phyloP scores from a whole-genome alignment of 2,113 vertebrate species.

The Leucoraja erinaceus region DNA sequence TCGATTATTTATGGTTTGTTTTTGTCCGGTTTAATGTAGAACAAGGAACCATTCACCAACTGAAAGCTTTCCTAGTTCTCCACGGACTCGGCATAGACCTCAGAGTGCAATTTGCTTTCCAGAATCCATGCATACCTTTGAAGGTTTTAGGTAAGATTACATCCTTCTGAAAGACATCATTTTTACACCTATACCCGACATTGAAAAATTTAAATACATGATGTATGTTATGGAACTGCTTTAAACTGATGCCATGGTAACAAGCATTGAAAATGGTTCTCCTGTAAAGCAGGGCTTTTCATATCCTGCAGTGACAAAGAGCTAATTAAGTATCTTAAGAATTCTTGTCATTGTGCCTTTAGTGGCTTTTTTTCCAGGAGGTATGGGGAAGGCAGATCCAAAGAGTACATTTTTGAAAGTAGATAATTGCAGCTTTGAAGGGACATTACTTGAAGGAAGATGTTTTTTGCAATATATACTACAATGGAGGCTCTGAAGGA shows the following conservation, averaged over 20 bases:
- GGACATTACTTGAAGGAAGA: neutral
- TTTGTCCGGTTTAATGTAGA: slow-evolving; percentile 6
- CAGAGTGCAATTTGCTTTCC: slow-evolving; percentile 36
- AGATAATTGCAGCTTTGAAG: neutral
- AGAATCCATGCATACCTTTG: slow-evolving; percentile 31
- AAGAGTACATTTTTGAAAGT: neutral
- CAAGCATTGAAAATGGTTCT: neutral
- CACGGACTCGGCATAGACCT: slow-evolving; percentile 21
- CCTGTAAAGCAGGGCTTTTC: too few relatives aligned
- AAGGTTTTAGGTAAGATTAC: slow-evolving; percentile 25
- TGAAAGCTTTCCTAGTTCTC: slow-evolving; percentile 31
- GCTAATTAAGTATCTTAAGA: too few relatives aligned
- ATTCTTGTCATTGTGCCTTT: too few relatives aligned
- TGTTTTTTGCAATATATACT: neutral
- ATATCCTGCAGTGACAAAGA: too few relatives aligned
- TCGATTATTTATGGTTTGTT: neutral
- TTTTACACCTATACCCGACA: neutral
- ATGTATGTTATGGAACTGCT: neutral
- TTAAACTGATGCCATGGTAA: neutral
- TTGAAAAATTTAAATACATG: neutral
- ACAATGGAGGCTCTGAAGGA: neutral
- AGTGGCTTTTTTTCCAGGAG: neutral
- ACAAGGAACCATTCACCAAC: slow-evolving; percentile 26
- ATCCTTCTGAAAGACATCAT: neutral
- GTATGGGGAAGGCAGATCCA: neutral